Evolutionary conservation across 2,113 vertebrate genomes (phyloP), one percentile per base, ranked within the genome.

Genomic region (Cavia porcellus): DNA sequence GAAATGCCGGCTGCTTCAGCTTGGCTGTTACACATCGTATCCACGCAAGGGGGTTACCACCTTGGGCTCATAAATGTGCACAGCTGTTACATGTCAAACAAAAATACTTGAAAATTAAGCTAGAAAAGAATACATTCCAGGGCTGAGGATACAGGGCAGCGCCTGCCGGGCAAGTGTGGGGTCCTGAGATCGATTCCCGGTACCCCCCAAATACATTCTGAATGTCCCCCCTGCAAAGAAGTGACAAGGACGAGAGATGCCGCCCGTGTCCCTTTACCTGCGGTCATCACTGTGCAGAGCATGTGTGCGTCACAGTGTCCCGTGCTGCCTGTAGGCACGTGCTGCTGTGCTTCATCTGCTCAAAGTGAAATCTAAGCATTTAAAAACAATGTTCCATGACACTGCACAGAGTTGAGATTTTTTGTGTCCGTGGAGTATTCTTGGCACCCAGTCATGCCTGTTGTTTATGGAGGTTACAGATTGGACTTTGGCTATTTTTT

Each of bases 401-500:
- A 5, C 15, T 11, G 7, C 1, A 7, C 0, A 3, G n/a, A 45
- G 74, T 15, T 42, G 28, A 12, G 10, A 7, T 47, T 45, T 50
- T 57, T 7, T 12, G 12, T 3, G 3, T 42, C 64, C 45, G 1
- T 25, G 0, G 0, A 5, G 11, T 35, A 7, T 75, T 5, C 3
- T 30, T 30, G 84, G 35, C 32, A 11, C 55, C 9, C 4, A 2
- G 24, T n/a, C 50, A 8, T 0, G 3, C 42, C 28, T 4, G 24
- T 52, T n/a, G 7, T 35, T n/a, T 55, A 11, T 0, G 4, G 72
- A 32, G 50, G 35, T 35, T 22, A 61, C 1, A 13, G 24, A 19
- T 45, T 55, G 9, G 22, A 20, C 30, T 50, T 42, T 42, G n/a
- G 3, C n/a, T 24, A 11, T 74, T 74, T 74, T 20, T 24, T 38